phyloP scores from a whole-genome alignment of 2,888 invertebrate genomes.

The Cistogaster globosa region DNA sequence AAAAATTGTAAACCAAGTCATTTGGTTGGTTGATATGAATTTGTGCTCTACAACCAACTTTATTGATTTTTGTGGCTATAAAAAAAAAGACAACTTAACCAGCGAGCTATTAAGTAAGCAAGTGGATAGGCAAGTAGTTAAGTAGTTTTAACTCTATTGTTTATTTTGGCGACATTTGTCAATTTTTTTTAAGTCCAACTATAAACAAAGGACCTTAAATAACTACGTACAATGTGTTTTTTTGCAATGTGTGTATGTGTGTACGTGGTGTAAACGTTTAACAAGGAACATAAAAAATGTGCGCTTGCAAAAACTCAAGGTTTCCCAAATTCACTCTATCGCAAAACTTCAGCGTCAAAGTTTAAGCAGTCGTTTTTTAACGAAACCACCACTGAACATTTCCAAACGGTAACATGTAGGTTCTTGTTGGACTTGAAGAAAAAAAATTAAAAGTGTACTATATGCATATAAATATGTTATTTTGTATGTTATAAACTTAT shows the following conservation, averaged over 20 bases:
- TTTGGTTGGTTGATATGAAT: constrained; percentile 24
- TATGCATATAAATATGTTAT: background rate
- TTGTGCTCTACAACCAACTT: constrained; percentile 39
- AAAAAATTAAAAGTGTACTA: background rate
- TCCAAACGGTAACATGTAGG: constrained; percentile 39
- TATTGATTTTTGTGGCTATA: constrained; percentile 61
- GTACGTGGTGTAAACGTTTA: constrained; percentile 18
- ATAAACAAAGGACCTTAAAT: constrained; percentile 53
- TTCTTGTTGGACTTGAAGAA: constrained; percentile 39
- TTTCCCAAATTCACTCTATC: constrained; percentile 63
- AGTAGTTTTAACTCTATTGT: constrained; percentile 64
- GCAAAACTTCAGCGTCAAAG: constrained; percentile 59
- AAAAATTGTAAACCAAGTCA: constrained; percentile 64
- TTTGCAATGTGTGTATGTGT: background rate
- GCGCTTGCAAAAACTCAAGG: constrained; percentile 53
- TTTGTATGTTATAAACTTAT: background rate
- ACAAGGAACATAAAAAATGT: constrained; percentile 10
- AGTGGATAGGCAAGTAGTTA: constrained; percentile 33
- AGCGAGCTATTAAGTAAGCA: background rate
- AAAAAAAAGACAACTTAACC: constrained; percentile 1
- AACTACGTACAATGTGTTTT: background rate
- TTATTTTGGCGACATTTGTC: constrained; percentile 66
- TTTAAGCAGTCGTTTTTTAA: constrained; percentile 39
- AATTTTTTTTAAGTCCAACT: constrained; percentile 42
- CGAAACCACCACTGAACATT: constrained; percentile 35